Conservation (phyloP, 2,888 invertebrate species). For the Acanthosepion lycidas region DNA sequence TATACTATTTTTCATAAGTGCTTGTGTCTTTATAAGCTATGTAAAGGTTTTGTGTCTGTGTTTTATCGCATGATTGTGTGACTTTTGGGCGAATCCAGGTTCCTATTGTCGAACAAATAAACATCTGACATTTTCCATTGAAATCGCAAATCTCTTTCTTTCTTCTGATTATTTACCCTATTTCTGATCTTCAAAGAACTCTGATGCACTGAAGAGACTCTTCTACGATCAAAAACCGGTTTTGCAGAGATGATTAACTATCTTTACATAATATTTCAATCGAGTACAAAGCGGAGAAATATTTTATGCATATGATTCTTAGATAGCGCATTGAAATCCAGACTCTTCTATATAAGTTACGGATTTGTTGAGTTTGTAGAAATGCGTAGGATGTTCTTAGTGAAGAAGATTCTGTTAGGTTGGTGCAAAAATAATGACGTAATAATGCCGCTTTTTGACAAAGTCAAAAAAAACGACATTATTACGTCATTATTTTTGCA, state of each 20-base stretch:
- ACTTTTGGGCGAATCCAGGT: slow-evolving; percentile 6
- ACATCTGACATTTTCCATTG: slow-evolving; percentile 17
- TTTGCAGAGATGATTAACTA: neutral
- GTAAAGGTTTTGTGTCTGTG: neutral
- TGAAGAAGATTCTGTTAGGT: too few relatives aligned
- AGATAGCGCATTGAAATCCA: neutral
- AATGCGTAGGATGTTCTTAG: too few relatives aligned
- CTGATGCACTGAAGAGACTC: neutral
- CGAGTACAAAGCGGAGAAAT: neutral
- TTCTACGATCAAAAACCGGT: neutral
- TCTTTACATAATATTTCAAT: neutral
- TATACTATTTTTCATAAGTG: too few relatives aligned
- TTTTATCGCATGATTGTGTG: neutral
- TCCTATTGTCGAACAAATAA: neutral
- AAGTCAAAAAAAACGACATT: too few relatives aligned
- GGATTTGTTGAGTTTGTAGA: too few relatives aligned
- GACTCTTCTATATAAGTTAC: neutral
- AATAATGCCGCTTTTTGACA: too few relatives aligned
- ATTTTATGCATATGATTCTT: neutral
- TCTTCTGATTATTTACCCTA: neutral
- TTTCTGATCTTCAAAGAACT: neutral
- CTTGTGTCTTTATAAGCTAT: too few relatives aligned
- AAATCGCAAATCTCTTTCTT: neutral
- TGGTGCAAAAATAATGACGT: too few relatives aligned
- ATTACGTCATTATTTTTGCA: too few relatives aligned